phyloP scores from a whole-genome alignment of 2,888 invertebrate genomes.

The Ormyrus pomaceus region DNA sequence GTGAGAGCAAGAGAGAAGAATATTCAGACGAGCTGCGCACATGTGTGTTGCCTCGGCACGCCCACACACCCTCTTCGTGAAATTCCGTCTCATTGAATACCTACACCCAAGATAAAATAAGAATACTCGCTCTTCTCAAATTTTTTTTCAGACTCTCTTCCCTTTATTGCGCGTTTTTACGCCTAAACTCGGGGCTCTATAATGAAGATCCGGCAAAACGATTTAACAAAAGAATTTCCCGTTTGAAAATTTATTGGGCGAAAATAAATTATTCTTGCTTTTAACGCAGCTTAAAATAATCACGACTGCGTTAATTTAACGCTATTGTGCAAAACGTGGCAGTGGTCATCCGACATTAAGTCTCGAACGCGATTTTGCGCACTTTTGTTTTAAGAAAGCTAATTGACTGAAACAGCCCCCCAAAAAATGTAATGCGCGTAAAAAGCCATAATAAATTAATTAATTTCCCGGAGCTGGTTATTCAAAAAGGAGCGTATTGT shows the following conservation, averaged over 20 bases:
- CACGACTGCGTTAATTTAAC: background rate
- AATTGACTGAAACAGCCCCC: constrained; percentile 23
- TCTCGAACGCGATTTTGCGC: background rate
- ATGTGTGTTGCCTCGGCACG: constrained; percentile 22
- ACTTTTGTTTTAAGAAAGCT: background rate
- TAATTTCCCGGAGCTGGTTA: constrained; percentile 25
- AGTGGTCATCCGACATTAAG: background rate
- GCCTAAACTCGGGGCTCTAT: background rate
- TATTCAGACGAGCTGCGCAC: constrained; percentile 10
- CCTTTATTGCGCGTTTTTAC: background rate
- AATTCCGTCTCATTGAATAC: constrained; percentile 59
- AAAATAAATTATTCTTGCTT: background rate
- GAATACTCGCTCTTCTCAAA: constrained; percentile 49
- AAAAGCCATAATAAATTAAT: constrained; percentile 46
- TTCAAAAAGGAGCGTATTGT: constrained; percentile 43
- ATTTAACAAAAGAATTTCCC: no score
- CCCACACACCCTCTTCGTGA: constrained; percentile 40
- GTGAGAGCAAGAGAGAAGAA: constrained; percentile 31
- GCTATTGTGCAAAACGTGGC: background rate
- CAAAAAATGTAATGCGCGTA: background rate
- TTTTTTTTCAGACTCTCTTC: constrained; percentile 48
- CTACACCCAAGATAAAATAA: constrained; percentile 50
- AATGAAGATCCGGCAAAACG: background rate
- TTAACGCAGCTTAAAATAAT: background rate
- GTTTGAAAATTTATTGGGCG: no score